phyloP scores from a whole-genome alignment of 1,140 invertebrate species.

The Conus betulinus region DNA sequence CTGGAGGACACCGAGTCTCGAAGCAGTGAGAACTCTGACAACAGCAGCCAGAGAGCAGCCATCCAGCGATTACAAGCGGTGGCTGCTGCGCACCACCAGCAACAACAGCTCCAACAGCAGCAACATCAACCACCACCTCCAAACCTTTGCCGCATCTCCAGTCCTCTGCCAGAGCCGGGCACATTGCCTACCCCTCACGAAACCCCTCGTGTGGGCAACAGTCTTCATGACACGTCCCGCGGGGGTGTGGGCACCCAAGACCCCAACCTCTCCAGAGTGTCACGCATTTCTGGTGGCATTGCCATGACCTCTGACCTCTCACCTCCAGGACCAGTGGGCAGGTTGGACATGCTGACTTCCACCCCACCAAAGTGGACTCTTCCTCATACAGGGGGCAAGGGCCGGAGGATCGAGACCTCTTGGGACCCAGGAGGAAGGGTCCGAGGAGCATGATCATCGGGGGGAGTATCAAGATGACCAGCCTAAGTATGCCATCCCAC shows the following conservation, averaged over 20 bases:
- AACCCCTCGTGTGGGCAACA: neutral
- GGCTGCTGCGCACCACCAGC: slow-evolving; percentile 7
- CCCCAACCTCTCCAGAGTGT: slow-evolving; percentile 54
- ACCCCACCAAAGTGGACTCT: slow-evolving; percentile 50
- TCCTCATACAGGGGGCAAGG: neutral
- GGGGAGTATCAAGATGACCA: slow-evolving; percentile 28
- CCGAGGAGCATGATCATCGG: neutral
- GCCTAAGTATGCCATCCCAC: slow-evolving; percentile 24
- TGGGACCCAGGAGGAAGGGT: neutral
- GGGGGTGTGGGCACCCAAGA: slow-evolving; percentile 35
- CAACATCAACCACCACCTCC: slow-evolving; percentile 24
- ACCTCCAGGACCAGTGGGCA: slow-evolving; percentile 16
- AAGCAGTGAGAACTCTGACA: slow-evolving; percentile 58
- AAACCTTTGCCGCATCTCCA: neutral
- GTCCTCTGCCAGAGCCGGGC: slow-evolving; percentile 47
- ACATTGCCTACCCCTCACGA: slow-evolving; percentile 30
- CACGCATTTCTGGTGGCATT: slow-evolving; percentile 51
- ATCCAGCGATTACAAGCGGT: slow-evolving; percentile 12
- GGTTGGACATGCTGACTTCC: slow-evolving; percentile 41
- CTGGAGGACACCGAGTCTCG: slow-evolving; percentile 57
- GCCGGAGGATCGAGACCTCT: neutral
- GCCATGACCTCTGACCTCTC: slow-evolving; percentile 37
- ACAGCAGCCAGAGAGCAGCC: slow-evolving; percentile 27
- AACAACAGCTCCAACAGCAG: slow-evolving; percentile 33
- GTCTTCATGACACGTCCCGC: neutral